A percentile compares a stretch with the other conserved stretches of the same genome.
Evolutionary conservation across 2,888 invertebrate genomes (phyloP).

Genomic region (Allophyes oxyacanthae): DNA sequence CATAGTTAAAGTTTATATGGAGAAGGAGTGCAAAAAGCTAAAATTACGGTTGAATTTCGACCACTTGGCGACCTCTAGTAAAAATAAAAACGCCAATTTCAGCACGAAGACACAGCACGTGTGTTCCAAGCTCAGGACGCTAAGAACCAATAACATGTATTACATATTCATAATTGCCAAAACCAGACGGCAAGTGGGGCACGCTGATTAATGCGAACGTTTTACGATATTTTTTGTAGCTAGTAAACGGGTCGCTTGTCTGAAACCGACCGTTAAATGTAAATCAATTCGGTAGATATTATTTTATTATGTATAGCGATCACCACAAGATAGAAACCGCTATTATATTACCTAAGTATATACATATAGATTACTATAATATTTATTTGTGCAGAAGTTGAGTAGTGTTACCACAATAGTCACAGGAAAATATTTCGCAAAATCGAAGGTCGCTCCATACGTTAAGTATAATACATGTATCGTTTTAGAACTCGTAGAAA

Average conservation of each 20-base stretch:
- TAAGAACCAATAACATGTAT: slow-evolving; percentile 49
- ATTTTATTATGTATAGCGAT: slow-evolving; percentile 28
- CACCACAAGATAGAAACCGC: slow-evolving; percentile 8
- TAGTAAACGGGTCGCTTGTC: slow-evolving; percentile 69
- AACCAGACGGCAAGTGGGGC: slow-evolving; percentile 76
- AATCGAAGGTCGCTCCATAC: slow-evolving; percentile 14
- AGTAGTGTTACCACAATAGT: slow-evolving; percentile 1
- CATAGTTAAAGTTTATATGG: too few relatives aligned
- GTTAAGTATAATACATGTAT: not conserved
- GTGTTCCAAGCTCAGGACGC: slow-evolving; percentile 38
- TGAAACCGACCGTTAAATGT: slow-evolving; percentile 53
- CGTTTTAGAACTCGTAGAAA: slow-evolving; percentile 11
- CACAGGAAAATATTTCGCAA: slow-evolving; percentile 26
- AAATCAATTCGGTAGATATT: slow-evolving; percentile 42
- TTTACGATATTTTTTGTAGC: slow-evolving; percentile 68
- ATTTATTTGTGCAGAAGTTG: not conserved
- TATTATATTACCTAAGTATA: slow-evolving; percentile 17
- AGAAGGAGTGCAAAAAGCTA: too few relatives aligned
- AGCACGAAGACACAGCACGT: slow-evolving; percentile 25
- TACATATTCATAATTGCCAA: slow-evolving; percentile 72
- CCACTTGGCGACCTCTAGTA: too few relatives aligned
- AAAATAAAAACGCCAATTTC: slow-evolving; percentile 23
- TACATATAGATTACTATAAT: not conserved
- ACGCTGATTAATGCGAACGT: slow-evolving; percentile 67
- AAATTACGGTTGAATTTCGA: too few relatives aligned